Conservation (phyloP, 2,888 invertebrate species). For the Cantharis nigra region DNA sequence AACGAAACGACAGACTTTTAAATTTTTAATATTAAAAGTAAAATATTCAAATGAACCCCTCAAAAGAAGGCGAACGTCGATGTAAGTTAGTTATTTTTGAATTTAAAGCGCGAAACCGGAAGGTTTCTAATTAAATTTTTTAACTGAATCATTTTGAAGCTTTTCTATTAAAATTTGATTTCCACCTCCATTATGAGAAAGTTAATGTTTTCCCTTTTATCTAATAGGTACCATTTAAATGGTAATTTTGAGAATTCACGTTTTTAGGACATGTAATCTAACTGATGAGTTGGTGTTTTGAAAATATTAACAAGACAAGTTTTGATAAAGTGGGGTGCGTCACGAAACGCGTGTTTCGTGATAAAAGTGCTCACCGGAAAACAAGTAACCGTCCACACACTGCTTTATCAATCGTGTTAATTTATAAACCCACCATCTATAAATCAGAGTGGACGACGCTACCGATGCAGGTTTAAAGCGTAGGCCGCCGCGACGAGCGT, state of each 20-base stretch:
- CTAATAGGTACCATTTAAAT: neutral
- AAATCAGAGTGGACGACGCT: slow-evolving; percentile 3
- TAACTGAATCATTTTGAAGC: neutral
- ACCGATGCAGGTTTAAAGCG: neutral
- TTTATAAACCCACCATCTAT: neutral
- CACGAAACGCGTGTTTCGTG: slow-evolving; percentile 10
- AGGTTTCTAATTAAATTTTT: neutral
- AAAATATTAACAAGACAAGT: slow-evolving; percentile 9
- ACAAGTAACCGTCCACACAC: neutral
- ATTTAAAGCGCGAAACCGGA: neutral
- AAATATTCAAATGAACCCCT: neutral
- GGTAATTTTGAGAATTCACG: neutral
- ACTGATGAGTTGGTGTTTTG: neutral
- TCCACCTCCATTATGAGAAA: neutral
- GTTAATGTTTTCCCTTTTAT: neutral
- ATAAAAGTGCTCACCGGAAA: slow-evolving; percentile 1
- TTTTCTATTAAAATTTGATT: neutral
- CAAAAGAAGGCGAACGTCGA: neutral
- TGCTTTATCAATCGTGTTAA: slow-evolving; percentile 12
- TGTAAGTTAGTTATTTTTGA: neutral
- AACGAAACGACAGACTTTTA: neutral
- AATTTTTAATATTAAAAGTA: neutral
- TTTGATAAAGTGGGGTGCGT: slow-evolving; percentile 15
- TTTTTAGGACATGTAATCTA: neutral
- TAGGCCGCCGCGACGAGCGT: slow-evolving; percentile 1